phyloP scores from a whole-genome alignment of 2,888 invertebrate species.

The Parnassius glacialis region DNA sequence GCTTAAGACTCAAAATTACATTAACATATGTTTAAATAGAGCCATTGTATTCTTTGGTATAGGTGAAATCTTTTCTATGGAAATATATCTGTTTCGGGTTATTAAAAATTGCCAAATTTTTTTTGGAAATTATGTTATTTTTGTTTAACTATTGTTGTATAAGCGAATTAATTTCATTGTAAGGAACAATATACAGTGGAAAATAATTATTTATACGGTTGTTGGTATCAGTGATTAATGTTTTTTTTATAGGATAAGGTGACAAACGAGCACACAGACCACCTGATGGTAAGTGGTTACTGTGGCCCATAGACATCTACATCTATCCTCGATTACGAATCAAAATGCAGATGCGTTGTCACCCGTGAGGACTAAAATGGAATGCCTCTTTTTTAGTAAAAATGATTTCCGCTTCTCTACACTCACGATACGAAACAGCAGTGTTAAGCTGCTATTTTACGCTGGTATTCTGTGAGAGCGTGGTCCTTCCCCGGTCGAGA shows the following conservation, averaged over 20 bases:
- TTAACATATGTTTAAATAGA: background rate
- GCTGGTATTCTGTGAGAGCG: too few species aligned
- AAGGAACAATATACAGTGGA: constrained; percentile 15
- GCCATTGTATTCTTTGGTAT: constrained; percentile 1
- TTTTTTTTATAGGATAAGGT: background rate
- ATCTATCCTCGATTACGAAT: too few species aligned
- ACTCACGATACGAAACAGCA: too few species aligned
- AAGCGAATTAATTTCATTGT: constrained; percentile 42
- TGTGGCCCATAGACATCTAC: too few species aligned
- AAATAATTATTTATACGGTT: constrained; percentile 36
- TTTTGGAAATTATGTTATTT: background rate
- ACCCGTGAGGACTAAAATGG: too few species aligned
- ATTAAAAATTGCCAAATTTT: constrained; percentile 6
- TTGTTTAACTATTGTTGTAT: constrained; percentile 32
- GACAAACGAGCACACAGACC: too few species aligned
- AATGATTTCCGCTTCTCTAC: too few species aligned
- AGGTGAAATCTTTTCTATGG: background rate
- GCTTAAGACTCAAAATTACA: constrained; percentile 6
- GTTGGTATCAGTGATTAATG: constrained; percentile 20
- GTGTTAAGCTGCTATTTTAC: too few species aligned
- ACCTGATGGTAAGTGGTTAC: too few species aligned
- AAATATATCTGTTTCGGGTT: background rate
- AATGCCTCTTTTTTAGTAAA: too few species aligned
- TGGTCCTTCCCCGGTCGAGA: too few species aligned
- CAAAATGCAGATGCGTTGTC: too few species aligned